phyloP scores from a whole-genome alignment of 2,113 vertebrate species.

The Alaudala cheleensis region DNA sequence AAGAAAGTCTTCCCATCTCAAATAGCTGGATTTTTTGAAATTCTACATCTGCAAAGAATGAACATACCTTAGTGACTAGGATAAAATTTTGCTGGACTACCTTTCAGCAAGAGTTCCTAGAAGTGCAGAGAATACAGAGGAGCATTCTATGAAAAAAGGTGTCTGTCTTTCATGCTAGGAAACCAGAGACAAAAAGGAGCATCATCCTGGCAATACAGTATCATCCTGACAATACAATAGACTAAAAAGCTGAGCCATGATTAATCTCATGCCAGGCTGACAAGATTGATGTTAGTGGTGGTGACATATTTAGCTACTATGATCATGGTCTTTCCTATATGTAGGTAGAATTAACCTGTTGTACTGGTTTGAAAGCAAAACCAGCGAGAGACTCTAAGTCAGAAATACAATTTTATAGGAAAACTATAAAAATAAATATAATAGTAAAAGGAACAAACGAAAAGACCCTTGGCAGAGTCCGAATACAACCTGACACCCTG shows the following conservation, averaged over 20 bases:
- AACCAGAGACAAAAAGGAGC: neutral
- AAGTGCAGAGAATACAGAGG: neutral
- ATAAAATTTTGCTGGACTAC: slow-evolving; percentile 12
- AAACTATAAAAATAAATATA: too few species aligned
- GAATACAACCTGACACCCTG: too few species aligned
- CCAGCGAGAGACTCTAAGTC: too few species aligned
- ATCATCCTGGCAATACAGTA: neutral
- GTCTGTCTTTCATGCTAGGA: neutral
- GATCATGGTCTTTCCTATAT: neutral
- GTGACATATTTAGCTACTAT: neutral
- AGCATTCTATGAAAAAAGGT: neutral
- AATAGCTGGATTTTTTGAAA: neutral
- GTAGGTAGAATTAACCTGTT: neutral
- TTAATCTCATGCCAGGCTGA: neutral
- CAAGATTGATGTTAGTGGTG: neutral
- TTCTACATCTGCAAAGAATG: neutral
- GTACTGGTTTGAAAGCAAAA: too few species aligned
- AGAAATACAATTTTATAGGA: too few species aligned
- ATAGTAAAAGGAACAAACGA: too few species aligned
- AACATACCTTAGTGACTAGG: neutral
- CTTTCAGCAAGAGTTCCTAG: neutral
- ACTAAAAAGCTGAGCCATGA: neutral
- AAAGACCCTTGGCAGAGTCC: too few species aligned
- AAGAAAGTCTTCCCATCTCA: slow-evolving; percentile 17
- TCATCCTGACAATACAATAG: neutral